These are phyloP conservation scores for Anseranas semipalmata DNA, from an alignment of 2,113 vertebrate genomes.

Conservation along the genomic window DNA sequence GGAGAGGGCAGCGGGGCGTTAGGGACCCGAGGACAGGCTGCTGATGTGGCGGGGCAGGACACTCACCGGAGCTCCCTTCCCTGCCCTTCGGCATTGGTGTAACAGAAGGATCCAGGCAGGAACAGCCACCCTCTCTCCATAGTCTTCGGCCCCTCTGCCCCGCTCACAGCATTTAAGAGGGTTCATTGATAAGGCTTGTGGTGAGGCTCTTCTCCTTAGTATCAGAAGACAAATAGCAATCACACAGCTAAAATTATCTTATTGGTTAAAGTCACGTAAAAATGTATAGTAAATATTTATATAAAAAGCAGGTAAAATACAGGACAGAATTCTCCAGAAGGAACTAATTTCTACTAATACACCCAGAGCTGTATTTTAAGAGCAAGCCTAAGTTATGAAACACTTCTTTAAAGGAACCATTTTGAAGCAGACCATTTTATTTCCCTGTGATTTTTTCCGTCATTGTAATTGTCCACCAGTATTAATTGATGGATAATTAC, in stretches of 20 bases:
- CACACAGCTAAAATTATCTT: neutral
- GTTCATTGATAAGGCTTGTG: neutral
- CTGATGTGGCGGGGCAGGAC: neutral
- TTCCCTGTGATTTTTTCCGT: neutral
- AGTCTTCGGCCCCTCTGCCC: neutral
- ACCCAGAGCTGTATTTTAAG: neutral
- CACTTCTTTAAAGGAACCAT: neutral
- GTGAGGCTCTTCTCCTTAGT: neutral
- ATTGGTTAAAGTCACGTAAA: neutral
- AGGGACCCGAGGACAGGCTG: neutral
- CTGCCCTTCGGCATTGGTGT: neutral
- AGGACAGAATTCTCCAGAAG: neutral
- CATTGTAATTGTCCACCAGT: neutral
- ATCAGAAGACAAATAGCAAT: neutral
- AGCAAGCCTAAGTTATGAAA: neutral
- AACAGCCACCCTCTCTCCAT: neutral
- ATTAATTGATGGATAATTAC: neutral
- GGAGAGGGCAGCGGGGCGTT: neutral
- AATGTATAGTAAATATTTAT: neutral
- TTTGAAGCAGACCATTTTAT: neutral
- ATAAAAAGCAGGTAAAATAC: neutral
- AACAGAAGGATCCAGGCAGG: neutral
- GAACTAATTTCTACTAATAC: neutral
- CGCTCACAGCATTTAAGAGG: fast-evolving
- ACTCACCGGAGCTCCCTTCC: neutral